These are phyloP conservation scores for Drosophila neocordata DNA, from an alignment of 1,140 invertebrate genomes.

Conservation along the genomic window DNA sequence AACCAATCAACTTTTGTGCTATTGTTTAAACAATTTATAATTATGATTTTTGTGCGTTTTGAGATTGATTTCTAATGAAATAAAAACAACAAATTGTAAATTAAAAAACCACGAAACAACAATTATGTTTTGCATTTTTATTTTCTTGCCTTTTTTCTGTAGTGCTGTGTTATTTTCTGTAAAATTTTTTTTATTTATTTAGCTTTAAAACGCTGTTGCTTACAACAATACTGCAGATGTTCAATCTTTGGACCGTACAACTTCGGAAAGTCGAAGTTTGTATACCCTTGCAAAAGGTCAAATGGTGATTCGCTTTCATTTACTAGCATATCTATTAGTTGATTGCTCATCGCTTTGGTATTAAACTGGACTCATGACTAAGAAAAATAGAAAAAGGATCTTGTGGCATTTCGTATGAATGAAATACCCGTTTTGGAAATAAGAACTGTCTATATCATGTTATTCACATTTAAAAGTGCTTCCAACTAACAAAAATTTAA, in stretches of 20 bases:
- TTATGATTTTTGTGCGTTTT: constrained; percentile 76
- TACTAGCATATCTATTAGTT: no score
- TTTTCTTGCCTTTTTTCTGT: constrained; percentile 46
- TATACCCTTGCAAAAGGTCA: neutral
- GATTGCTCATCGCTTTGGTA: no score
- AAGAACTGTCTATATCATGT: no score
- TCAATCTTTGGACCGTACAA: neutral
- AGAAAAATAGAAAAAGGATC: no score
- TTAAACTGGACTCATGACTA: no score
- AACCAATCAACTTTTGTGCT: constrained; percentile 59
- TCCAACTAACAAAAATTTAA: no score
- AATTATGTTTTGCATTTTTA: constrained; percentile 53
- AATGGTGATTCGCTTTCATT: neutral
- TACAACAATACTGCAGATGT: neutral
- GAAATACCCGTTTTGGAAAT: no score
- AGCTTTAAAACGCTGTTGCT: neutral
- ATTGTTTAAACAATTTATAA: constrained; percentile 53
- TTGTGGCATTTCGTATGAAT: no score
- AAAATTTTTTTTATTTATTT: neutral
- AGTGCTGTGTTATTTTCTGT: constrained; percentile 24
- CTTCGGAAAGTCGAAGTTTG: neutral
- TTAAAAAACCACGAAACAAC: constrained; percentile 42
- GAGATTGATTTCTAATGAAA: constrained; percentile 71
- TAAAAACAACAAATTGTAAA: constrained; percentile 64
- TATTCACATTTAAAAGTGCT: no score